Evolutionary conservation across 2,888 invertebrate genomes (phyloP).

Genomic region (Lasius platythorax): DNA sequence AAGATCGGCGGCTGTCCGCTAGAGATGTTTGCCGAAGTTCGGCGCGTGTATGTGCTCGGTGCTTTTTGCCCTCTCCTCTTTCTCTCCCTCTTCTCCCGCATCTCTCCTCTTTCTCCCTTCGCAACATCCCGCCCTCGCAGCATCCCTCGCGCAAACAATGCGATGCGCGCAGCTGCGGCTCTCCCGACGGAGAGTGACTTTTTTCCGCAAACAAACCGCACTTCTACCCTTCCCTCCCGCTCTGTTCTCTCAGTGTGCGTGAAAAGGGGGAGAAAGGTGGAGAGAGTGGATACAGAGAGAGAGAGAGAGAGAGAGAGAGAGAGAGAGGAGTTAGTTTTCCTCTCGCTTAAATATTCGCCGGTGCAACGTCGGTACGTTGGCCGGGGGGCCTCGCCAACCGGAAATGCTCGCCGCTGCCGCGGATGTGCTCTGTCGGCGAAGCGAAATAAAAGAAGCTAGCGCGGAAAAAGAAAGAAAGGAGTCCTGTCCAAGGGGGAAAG

Average conservation of each 20-base stretch:
- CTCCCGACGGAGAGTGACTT: conserved; percentile 58
- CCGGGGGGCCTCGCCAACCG: conserved; percentile 51
- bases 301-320: neutral
- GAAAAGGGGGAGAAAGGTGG: neutral
- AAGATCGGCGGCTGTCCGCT: conserved; percentile 50
- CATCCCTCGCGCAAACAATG: conserved; percentile 53
- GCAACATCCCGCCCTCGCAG: neutral
- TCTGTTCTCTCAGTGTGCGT: neutral
- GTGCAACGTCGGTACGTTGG: conserved; percentile 26
- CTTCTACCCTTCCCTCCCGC: conserved; percentile 7
- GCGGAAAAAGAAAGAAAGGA: neutral
- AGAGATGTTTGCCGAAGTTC: conserved; percentile 53
- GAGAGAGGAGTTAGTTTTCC: conserved; percentile 53
- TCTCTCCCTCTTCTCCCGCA: neutral
- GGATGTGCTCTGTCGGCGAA: conserved; percentile 54
- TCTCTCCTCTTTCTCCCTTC: neutral
- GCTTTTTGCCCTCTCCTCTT: conserved; percentile 37
- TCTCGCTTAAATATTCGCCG: conserved; percentile 62
- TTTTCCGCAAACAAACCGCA: conserved; percentile 62
- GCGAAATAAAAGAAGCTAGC: conserved; percentile 43
- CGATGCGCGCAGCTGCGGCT: conserved; percentile 59
- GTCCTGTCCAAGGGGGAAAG: neutral
- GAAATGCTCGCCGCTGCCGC: conserved; percentile 59
- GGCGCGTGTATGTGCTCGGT: conserved; percentile 38
- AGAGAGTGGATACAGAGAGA: neutral